Base-by-base conservation (phyloP, 2,113 vertebrate genomes). In the Terrapene triunguis region DNA sequence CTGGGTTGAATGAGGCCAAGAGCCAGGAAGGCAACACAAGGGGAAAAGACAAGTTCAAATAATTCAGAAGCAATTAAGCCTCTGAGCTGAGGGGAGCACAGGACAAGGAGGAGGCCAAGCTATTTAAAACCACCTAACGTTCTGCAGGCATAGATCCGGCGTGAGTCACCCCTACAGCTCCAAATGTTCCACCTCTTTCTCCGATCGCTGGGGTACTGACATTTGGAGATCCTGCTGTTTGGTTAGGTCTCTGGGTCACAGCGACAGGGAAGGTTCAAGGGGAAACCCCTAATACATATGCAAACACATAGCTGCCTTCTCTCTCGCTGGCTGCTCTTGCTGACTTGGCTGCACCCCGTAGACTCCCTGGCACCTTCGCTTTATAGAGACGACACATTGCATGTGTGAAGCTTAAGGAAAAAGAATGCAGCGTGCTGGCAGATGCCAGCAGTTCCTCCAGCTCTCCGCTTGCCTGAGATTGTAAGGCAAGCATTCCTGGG, bases 111-210 rank as follows among this genome's bases (percentile, higher is more conserved):
- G 87, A 80, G 93, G 65, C 92, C 16, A 54, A 87, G 94, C 78
- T 44, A 35, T 81, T 72, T 35, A 72, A 69, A 80, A 53, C 94
- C 89, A 95, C 95, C 96, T 93, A 94, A 95, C 85, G 85, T 91
- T 62, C 51, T 17, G 87, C 86, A 92, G 74, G n/a, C 74, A 59
- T 47, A 44, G 35, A 35, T n/a, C 27, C 89, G 82, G 80, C 38
- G 11, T 35, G 53, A 82, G 51, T 74, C 6, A 35, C n/a, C 44
- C 44, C 10, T 29, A 54, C 57, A 42, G 48, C 38, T 14, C 32
- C 27, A 38, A 69, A 27, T 83, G 35, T 32, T n/a, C 53, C 35
- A 10, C 17, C 42, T 42, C 55, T 78, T 53, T 69, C 69, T 50
- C 51, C 10, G 1, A 5, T 44, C 14, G 35, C 57, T 24, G 22